Evolutionary conservation across 2,888 invertebrate genomes (phyloP).

Genomic region (Sinohyriopsis cumingii): DNA sequence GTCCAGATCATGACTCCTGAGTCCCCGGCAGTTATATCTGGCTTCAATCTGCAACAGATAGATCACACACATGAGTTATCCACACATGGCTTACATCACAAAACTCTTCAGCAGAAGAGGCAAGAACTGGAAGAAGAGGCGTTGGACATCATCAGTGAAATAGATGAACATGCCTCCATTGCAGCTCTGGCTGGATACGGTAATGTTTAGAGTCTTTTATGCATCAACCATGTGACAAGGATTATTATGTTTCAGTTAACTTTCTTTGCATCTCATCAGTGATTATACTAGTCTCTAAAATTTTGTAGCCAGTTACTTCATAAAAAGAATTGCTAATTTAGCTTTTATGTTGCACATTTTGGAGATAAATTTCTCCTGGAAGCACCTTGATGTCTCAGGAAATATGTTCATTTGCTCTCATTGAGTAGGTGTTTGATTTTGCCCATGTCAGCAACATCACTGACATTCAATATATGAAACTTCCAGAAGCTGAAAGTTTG

Average conservation of each 20-base stretch:
- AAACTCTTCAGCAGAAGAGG: constrained; percentile 16
- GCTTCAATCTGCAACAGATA: constrained; percentile 28
- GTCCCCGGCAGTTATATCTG: constrained; percentile 22
- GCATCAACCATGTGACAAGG: neutral
- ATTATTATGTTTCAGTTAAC: neutral
- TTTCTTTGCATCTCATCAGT: no score
- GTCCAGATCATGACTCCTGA: constrained; percentile 18
- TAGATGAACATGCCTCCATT: constrained; percentile 26
- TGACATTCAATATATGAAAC: no score
- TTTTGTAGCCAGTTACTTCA: no score
- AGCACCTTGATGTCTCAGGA: no score
- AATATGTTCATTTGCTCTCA: no score
- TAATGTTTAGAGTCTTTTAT: constrained; percentile 1
- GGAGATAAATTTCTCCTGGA: no score
- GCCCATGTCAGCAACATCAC: no score
- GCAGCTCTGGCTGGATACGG: constrained; percentile 27
- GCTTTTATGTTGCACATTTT: no score
- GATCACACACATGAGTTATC: constrained; percentile 26
- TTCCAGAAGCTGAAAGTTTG: no score
- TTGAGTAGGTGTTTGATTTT: no score
- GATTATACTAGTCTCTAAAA: no score
- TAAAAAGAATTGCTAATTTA: no score
- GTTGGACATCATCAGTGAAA: constrained; percentile 24
- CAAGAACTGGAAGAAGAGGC: constrained; percentile 29
- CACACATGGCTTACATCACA: constrained; percentile 22